Conservation (phyloP, 2,797 vertebrate species). For the Ptychadena robeensis region DNA sequence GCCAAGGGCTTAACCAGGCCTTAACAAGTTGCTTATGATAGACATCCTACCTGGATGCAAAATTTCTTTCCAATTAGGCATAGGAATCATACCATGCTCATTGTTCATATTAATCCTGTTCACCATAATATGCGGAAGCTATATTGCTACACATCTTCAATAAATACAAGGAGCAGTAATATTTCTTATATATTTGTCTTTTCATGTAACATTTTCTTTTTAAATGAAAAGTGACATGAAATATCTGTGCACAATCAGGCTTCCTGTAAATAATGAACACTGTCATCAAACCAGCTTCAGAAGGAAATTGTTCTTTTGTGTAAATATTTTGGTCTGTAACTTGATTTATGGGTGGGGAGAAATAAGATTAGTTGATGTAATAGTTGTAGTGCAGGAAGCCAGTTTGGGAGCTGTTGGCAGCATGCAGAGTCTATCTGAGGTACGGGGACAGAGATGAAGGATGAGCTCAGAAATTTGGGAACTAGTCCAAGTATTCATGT, state of each 20-base stretch:
- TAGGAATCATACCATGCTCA: too few species aligned
- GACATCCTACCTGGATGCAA: too few species aligned
- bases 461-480: constrained; percentile 54
- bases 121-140: constrained; percentile 26
- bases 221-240: constrained; percentile 38
- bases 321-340: constrained; percentile 79
- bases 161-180: not conserved
- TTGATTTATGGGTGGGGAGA: constrained; percentile 78
- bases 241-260: constrained; percentile 77
- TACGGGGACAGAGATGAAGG: not conserved
- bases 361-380: constrained; percentile 74
- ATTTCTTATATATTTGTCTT: constrained; percentile 42
- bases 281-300: constrained; percentile 72
- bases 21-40: too few species aligned
- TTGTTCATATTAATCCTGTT: constrained; percentile 15
- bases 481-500: constrained; percentile 23
- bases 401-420: constrained; percentile 45
- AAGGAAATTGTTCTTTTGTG: constrained; percentile 76
- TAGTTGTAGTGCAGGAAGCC: constrained; percentile 66
- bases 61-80: too few species aligned
- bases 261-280: constrained; percentile 76
- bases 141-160: not conserved
- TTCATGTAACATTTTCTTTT: constrained; percentile 54
- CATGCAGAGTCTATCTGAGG: not conserved
- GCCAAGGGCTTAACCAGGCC: too few species aligned